Evolutionary conservation across 2,888 invertebrate genomes (phyloP).

Genomic region (Lithophane leautieri): DNA sequence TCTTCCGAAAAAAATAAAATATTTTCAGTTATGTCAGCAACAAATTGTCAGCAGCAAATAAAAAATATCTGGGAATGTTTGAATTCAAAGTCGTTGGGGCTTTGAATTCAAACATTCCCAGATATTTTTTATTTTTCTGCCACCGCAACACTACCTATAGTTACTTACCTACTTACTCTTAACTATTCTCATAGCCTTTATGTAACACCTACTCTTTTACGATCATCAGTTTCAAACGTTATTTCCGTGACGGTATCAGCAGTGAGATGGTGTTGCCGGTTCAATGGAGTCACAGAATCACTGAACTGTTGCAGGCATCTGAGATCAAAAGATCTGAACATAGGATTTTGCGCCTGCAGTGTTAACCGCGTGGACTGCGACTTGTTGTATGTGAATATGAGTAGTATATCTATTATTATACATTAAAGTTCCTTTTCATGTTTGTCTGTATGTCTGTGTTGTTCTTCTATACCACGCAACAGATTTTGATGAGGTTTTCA

Average conservation of each 20-base stretch:
- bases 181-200: not conserved
- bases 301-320: conserved; percentile 70
- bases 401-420: not conserved
- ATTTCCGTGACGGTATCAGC: conserved; percentile 49
- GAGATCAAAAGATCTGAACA: conserved; percentile 77
- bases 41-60: too few species aligned
- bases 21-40: not conserved
- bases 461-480: too few species aligned
- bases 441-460: too few species aligned
- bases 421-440: too few species aligned
- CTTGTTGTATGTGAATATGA: not conserved
- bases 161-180: not conserved
- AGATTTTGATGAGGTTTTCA: too few species aligned
- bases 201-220: not conserved
- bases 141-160: too few species aligned
- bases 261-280: conserved; percentile 69
- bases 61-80: too few species aligned
- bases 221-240: conserved; percentile 27
- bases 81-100: too few species aligned
- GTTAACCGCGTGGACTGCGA: conserved; percentile 42
- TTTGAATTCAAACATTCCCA: not conserved
- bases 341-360: conserved; percentile 63
- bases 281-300: conserved; percentile 73
- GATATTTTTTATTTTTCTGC: not conserved
- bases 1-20: not conserved